Evolutionary conservation across 2,888 invertebrate species (phyloP).

Genomic region (Lasioglossum marginatum): DNA sequence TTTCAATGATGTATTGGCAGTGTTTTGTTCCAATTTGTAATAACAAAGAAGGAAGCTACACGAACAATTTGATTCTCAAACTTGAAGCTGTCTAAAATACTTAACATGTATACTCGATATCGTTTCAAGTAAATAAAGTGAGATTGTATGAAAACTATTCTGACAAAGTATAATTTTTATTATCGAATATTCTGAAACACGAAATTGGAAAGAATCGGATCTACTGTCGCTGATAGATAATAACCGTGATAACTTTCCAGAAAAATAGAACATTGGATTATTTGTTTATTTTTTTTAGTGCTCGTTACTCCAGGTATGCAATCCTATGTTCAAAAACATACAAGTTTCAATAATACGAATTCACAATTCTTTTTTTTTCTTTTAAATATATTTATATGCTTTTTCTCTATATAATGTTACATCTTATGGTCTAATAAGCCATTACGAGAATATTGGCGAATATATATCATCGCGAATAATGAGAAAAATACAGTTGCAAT

Average conservation of each 20-base stretch:
- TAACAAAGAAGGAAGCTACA: background rate
- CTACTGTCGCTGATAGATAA: conserved; percentile 52
- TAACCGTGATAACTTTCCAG: conserved; percentile 67
- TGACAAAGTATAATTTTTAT: conserved; percentile 56
- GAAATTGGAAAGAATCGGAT: conserved; percentile 49
- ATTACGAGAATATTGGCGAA: conserved; percentile 43
- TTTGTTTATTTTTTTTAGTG: conserved; percentile 37
- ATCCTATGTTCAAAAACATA: conserved; percentile 56
- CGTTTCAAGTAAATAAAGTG: conserved; percentile 35
- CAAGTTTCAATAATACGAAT: conserved; percentile 37
- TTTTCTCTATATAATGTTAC: conserved; percentile 30
- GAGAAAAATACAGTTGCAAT: conserved; percentile 14
- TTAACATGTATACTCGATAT: conserved; percentile 48
- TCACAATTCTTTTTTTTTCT: conserved; percentile 33
- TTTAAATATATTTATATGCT: conserved; percentile 35
- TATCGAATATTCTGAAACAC: conserved; percentile 53
- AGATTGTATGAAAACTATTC: conserved; percentile 51
- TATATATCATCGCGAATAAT: conserved; percentile 30
- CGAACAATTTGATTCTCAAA: conserved; percentile 70
- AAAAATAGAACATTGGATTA: conserved; percentile 71
- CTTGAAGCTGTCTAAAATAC: conserved; percentile 61
- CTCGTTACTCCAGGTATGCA: conserved; percentile 72
- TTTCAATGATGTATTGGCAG: conserved; percentile 53
- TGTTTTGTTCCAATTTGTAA: conserved; percentile 49
- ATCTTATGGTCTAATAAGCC: conserved; percentile 64